These are phyloP conservation scores for Drosophila recens DNA, from an alignment of 2,888 invertebrate genomes.

Conservation along the genomic window DNA sequence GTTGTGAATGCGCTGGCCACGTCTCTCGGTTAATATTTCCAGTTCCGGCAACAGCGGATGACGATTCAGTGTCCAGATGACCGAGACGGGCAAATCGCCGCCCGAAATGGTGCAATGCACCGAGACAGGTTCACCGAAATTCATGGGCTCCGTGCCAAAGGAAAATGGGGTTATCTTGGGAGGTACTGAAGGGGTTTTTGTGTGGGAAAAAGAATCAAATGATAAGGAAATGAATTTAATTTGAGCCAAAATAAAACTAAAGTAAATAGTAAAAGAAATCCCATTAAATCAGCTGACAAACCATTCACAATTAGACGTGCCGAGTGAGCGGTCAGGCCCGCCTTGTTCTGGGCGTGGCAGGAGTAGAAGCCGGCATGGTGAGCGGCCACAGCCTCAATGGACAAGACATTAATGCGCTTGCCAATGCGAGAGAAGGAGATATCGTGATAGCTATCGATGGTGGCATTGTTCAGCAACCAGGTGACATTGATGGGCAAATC, in stretches of 20 bases:
- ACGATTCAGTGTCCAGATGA: constrained; percentile 90
- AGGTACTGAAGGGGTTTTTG: constrained; percentile 65
- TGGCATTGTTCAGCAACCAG: constrained; percentile 87
- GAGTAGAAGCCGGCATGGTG: constrained; percentile 89
- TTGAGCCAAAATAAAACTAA: constrained; percentile 11
- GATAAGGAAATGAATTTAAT: constrained; percentile 2
- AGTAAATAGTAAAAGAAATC: not conserved
- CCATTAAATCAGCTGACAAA: constrained; percentile 59
- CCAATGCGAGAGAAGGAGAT: constrained; percentile 87
- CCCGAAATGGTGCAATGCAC: constrained; percentile 89
- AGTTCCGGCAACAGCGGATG: constrained; percentile 84
- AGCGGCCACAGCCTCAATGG: constrained; percentile 87
- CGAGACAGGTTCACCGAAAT: constrained; percentile 88
- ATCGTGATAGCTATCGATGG: constrained; percentile 84
- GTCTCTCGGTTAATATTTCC: constrained; percentile 83
- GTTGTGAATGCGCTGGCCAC: constrained; percentile 86
- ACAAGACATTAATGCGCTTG: constrained; percentile 88
- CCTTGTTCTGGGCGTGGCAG: constrained; percentile 89
- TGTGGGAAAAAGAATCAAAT: not conserved
- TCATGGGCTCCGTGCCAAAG: constrained; percentile 90
- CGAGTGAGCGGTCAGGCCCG: constrained; percentile 87
- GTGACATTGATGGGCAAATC: constrained; percentile 88
- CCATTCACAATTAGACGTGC: constrained; percentile 88
- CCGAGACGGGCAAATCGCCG: constrained; percentile 92
- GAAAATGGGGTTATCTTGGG: constrained; percentile 89